A percentile compares a stretch with the other conserved stretches of the same genome.
phyloP scores from a whole-genome alignment of 1,140 invertebrate species.

The Delia radicum region DNA sequence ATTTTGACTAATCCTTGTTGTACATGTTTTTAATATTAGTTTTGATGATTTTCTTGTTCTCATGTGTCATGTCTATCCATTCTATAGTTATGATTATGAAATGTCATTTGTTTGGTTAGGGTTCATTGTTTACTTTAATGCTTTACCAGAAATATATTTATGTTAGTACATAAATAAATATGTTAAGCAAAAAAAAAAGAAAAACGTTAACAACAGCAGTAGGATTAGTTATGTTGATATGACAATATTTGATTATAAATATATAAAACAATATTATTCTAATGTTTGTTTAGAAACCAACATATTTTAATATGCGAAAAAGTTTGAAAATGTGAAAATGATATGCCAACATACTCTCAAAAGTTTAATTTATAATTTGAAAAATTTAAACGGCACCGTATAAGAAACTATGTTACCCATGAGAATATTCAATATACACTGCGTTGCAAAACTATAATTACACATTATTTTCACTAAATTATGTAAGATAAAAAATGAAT shows the following conservation, averaged over 20 bases:
- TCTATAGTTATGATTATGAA: background rate
- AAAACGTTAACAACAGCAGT: background rate
- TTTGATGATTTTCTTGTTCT: background rate
- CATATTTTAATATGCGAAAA: too few relatives aligned
- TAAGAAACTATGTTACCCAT: too few relatives aligned
- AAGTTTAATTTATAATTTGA: too few relatives aligned
- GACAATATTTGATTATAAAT: background rate
- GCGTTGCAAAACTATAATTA: too few relatives aligned
- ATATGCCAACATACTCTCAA: too few relatives aligned
- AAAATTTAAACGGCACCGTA: too few relatives aligned
- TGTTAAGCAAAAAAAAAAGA: background rate
- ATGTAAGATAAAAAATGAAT: too few relatives aligned
- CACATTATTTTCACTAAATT: too few relatives aligned
- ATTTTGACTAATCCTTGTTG: background rate
- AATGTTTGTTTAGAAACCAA: background rate
- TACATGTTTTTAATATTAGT: background rate
- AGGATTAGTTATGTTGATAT: background rate
- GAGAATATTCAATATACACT: too few relatives aligned
- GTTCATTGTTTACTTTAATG: background rate
- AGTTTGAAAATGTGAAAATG: too few relatives aligned
- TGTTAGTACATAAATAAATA: background rate
- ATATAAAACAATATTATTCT: background rate
- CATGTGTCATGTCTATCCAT: background rate
- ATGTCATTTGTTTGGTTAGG: background rate
- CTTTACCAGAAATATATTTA: too few relatives aligned